Conservation (phyloP, 2,888 invertebrate species). For the Pantelozetes paolii region DNA sequence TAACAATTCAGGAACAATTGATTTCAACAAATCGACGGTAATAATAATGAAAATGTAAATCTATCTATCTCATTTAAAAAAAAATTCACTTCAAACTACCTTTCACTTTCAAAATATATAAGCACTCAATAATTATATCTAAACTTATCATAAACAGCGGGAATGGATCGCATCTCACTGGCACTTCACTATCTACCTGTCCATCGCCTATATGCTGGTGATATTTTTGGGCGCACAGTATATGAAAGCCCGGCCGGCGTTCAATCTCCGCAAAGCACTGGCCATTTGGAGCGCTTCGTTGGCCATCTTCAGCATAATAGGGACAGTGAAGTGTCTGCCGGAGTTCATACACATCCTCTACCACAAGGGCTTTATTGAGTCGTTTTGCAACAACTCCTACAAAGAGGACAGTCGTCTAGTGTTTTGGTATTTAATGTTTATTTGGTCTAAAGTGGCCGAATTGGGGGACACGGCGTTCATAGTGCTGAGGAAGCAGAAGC, state of each 20-base stretch:
- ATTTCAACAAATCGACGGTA: too few relatives aligned
- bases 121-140: too few relatives aligned
- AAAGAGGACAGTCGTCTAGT: conserved; percentile 88
- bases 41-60: too few relatives aligned
- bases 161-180: conserved; percentile 1
- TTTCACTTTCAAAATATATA: too few relatives aligned
- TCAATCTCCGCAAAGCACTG: conserved; percentile 78
- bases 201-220: conserved; percentile 14
- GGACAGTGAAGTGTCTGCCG: conserved; percentile 74
- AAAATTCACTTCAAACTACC: too few relatives aligned
- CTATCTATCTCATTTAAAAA: too few relatives aligned
- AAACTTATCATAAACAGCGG: too few relatives aligned
- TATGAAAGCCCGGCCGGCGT: conserved; percentile 87
- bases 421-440: conserved; percentile 97
- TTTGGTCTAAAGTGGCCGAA: conserved; percentile 90
- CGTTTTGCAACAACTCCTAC: conserved; percentile 89
- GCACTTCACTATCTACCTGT: conserved; percentile 24
- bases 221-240: conserved; percentile 53
- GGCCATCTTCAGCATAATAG: conserved; percentile 91
- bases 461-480: conserved; percentile 93
- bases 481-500: conserved; percentile 76
- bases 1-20: too few relatives aligned
- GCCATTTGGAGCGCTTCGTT: conserved; percentile 87
- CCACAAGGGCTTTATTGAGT: conserved; percentile 88
- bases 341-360: conserved; percentile 82